Evolutionary conservation across 2,888 invertebrate species (phyloP), one percentile per base, ranked within the genome.

Genomic region (Resseliella maxima): DNA sequence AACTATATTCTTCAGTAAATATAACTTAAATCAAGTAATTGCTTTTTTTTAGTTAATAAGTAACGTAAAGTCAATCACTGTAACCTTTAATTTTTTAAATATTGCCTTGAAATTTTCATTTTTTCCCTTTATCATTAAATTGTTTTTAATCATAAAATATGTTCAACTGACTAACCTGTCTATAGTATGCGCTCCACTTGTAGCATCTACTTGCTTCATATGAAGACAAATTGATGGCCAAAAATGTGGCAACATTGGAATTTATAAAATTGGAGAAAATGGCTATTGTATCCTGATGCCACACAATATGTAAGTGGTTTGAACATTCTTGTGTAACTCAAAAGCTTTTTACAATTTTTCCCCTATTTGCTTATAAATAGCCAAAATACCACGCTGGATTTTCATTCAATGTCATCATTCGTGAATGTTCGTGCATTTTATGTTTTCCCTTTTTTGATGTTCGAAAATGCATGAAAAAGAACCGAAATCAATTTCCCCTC

Each of bases 401-500:
- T 59, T 59, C 59, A 24, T 72, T 2, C 2, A 31, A 5, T 31
- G 6, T 72, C 72, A 35, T 72, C 31, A 35, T n/a, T n/a, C n/a
- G n/a, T n/a, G n/a, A n/a, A n/a, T n/a, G n/a, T n/a, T n/a, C n/a
- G n/a, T n/a, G n/a, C n/a, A n/a, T n/a, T n/a, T n/a, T n/a, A n/a
- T n/a, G n/a, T n/a, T n/a, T n/a, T n/a, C 81, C 36, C 27, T 31
- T 18, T 5, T 83, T 83, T 15, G 38, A 38, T n/a, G 38, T n/a
- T 35, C 36, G 72, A 5, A 35, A 83, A 6, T 83, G 83, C 38
- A 36, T 12, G 5, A 64, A 1, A n/a, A n/a, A n/a, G n/a, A n/a
- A n/a, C n/a, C 83, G 83, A 83, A n/a, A 38, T 5, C n/a, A n/a
- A n/a, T 83, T 83, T 36, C 83, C 38, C 83, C 83, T 38, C 46